Evolutionary conservation across 2,113 vertebrate species (phyloP), one percentile per base, ranked within the genome.

Genomic region (Grantiella picta): DNA sequence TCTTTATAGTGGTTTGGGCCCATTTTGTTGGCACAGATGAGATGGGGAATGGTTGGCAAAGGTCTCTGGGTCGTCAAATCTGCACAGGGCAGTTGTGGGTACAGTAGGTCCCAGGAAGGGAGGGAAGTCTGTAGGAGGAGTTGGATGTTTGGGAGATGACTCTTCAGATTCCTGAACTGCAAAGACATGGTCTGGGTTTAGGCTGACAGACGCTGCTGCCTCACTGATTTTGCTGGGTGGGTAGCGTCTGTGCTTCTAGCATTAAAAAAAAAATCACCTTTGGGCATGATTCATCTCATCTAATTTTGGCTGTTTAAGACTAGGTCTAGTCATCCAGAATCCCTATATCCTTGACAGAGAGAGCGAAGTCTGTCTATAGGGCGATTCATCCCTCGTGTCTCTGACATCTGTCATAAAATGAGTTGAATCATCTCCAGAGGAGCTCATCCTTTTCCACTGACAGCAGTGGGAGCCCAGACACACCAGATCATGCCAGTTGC

Each of bases 271-370:
- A 92, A 86, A 68, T 63, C 60, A 90, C 80, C 60, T 93, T 77
- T 91, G 24, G 11, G 22, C 22, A 29, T 96, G 92, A 97, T 81
- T 96, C 69, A 92, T 21, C 29, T 89, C 15, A 80, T n/a, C 83
- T 95, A 93, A 94, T 95, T 96, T 97, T 93, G 95, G 80, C 47
- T 4, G 1, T 44, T 89, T 75, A 70, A 92, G 64, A n/a, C 33
- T 45, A 63, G 38, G 38, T 59, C 79, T 90, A 83, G 76, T 95
- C 79, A 93, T 65, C n/a, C 50, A 73, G 54, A 57, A 44, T 42
- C 29, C 24, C 21, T 77, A 3, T 57, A 61, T 50, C 40, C 49
- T 77, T 60, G 78, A 35, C 52, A 77, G 71, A 89, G 71, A 60
- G 52, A 49, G 3, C 0, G 0, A 85, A 87, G 40, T 13, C 29